These are phyloP conservation scores for Meteorus sp. DNA, from an alignment of 1,140 invertebrate genomes.

Conservation along the genomic window DNA sequence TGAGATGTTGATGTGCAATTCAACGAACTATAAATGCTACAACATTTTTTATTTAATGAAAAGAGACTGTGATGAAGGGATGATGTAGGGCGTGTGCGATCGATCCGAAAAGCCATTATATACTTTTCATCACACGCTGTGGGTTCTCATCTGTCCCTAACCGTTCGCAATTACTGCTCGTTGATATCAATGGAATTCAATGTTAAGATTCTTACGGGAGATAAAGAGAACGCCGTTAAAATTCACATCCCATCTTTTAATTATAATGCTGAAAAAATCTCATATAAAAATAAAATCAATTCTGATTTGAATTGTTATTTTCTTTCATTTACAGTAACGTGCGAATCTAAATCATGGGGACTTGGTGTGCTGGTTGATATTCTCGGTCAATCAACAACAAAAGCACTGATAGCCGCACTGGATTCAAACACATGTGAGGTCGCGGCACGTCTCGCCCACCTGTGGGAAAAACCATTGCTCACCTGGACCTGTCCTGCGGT, in stretches of 20 bases:
- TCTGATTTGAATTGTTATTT: slow-evolving; percentile 2
- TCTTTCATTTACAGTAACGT: slow-evolving; percentile 50
- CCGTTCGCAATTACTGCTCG: neutral
- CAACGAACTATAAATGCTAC: too few species aligned
- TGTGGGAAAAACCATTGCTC: slow-evolving; percentile 57
- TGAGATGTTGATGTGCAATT: too few species aligned
- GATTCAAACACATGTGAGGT: slow-evolving; percentile 56
- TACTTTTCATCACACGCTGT: neutral
- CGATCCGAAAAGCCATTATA: neutral
- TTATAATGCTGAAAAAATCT: neutral
- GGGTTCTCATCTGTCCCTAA: neutral
- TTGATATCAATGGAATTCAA: too few species aligned
- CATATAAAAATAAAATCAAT: neutral
- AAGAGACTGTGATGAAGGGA: neutral
- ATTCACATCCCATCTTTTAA: too few species aligned
- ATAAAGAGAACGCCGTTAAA: too few species aligned
- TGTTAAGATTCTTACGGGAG: too few species aligned
- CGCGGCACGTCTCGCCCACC: slow-evolving; percentile 52
- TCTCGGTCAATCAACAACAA: slow-evolving; percentile 49
- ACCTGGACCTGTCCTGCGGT: slow-evolving; percentile 60
- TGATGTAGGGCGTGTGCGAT: neutral
- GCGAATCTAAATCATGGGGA: slow-evolving; percentile 53
- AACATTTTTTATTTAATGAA: neutral
- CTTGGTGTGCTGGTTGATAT: slow-evolving; percentile 53
- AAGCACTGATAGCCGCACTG: slow-evolving; percentile 56